Evolutionary conservation across 2,888 invertebrate genomes (phyloP), one percentile per base, ranked within the genome.

Genomic region (Tetropium fuscum): DNA sequence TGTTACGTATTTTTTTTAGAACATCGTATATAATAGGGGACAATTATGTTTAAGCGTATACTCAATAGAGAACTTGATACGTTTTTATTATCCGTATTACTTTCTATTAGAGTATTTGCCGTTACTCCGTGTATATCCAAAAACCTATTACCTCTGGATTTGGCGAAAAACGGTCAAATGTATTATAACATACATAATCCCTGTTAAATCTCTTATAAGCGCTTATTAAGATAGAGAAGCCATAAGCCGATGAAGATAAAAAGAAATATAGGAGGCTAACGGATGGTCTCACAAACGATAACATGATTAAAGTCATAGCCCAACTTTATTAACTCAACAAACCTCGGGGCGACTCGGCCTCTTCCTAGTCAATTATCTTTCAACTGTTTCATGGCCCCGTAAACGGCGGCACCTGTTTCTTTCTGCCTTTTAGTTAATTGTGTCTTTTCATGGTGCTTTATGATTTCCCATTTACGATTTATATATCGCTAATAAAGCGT

Each of bases 241-340:
- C 32, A 34, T 53, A 60, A 63, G 60, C 59, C 43, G 44, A 53
- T 45, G 55, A 54, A 64, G 57, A 64, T 63, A 69, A 70, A 68
- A 64, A 47, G 38, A 32, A 56, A 45, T 45, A 41, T 49, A 60
- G 51, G 48, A 19, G 40, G 19, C 22, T 53, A 64, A 63, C 58
- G 64, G 66, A 69, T 64, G 68, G 61, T 64, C 63, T 63, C 68
- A 57, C 63, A 64, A 72, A 71, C 72, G 73, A 74, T 74, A 73
- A 75, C 71, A 73, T 72, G 73, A 76, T 75, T 74, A 75, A 73
- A 73, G 72, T 70, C 65, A 70, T 71, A 69, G 71, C 68, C n/a
- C 69, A 68, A 69, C 71, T 74, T 74, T 74, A 75, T 76, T 74
- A 75, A 73, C 72, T 66, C 65, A 68, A 69, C 70, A 44, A 48